These are phyloP conservation scores for Nipponacmea schrenckii DNA, from an alignment of 2,888 invertebrate genomes.

Conservation along the genomic window DNA sequence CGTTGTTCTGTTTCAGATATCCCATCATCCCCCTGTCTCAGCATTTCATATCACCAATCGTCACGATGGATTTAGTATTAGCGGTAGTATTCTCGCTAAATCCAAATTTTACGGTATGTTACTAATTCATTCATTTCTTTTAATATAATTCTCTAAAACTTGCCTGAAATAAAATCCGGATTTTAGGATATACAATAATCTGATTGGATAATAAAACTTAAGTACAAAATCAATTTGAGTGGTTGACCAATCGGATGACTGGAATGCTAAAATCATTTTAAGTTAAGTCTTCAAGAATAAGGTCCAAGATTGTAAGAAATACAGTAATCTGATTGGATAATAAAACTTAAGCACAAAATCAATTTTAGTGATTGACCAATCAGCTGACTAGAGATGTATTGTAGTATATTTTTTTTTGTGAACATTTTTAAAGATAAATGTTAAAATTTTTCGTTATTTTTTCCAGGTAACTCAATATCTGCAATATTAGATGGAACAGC, in stretches of 20 bases:
- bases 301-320: too few relatives aligned
- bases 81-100: conserved; percentile 89
- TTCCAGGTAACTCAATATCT: conserved; percentile 87
- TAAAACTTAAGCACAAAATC: background rate
- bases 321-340: too few relatives aligned
- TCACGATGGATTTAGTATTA: conserved; percentile 90
- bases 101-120: conserved; percentile 92
- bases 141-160: background rate
- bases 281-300: too few relatives aligned
- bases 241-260: too few relatives aligned
- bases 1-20: conserved; percentile 73
- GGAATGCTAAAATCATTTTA: too few relatives aligned
- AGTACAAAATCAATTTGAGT: too few relatives aligned
- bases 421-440: too few relatives aligned
- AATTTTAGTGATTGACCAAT: too few relatives aligned
- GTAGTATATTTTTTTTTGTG: too few relatives aligned
- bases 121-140: background rate
- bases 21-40: conserved; percentile 93
- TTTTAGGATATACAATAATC: too few relatives aligned
- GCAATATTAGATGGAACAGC: conserved; percentile 92
- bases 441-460: background rate
- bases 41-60: conserved; percentile 94
- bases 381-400: too few relatives aligned
- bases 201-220: too few relatives aligned
- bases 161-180: background rate